Conservation (phyloP, 2,888 invertebrate genomes). For the Atherix ibis region DNA sequence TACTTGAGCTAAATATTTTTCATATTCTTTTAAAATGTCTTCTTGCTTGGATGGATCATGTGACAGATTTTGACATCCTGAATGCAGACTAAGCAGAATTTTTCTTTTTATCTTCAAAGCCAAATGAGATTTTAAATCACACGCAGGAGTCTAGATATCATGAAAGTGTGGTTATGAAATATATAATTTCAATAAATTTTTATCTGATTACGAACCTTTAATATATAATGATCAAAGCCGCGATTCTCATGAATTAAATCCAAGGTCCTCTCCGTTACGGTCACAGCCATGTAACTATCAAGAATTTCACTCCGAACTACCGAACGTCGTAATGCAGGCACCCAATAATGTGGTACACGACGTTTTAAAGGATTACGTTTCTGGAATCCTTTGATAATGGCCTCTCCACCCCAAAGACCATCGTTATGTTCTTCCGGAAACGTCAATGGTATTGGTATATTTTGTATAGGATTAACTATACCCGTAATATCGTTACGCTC, state of each 20-base stretch:
- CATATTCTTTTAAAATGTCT: constrained; percentile 60
- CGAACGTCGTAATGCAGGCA: constrained; percentile 60
- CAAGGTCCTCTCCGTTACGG: constrained; percentile 71
- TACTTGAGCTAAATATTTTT: constrained; percentile 67
- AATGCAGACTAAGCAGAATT: constrained; percentile 56
- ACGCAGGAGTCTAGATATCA: constrained; percentile 61
- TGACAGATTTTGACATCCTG: constrained; percentile 49
- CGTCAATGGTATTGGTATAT: constrained; percentile 56
- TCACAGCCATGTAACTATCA: constrained; percentile 64
- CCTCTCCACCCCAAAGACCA: constrained; percentile 96
- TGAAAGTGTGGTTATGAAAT: constrained; percentile 6
- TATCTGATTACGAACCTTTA: constrained; percentile 42
- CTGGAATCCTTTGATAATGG: constrained; percentile 72
- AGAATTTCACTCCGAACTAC: constrained; percentile 84
- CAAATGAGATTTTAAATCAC: constrained; percentile 74
- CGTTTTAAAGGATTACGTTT: constrained; percentile 42
- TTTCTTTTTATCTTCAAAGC: constrained; percentile 74
- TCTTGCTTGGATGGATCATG: constrained; percentile 49
- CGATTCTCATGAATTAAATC: constrained; percentile 72
- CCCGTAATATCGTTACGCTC: constrained; percentile 56
- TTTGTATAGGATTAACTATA: constrained; percentile 51
- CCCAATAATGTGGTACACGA: constrained; percentile 75
- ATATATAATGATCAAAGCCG: constrained; percentile 89
- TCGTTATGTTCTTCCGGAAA: constrained; percentile 64
- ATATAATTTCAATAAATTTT: constrained; percentile 1